Evolutionary conservation across 2,888 invertebrate species (phyloP), one percentile per base, ranked within the genome.

Genomic region (Epistrophe grossulariae): DNA sequence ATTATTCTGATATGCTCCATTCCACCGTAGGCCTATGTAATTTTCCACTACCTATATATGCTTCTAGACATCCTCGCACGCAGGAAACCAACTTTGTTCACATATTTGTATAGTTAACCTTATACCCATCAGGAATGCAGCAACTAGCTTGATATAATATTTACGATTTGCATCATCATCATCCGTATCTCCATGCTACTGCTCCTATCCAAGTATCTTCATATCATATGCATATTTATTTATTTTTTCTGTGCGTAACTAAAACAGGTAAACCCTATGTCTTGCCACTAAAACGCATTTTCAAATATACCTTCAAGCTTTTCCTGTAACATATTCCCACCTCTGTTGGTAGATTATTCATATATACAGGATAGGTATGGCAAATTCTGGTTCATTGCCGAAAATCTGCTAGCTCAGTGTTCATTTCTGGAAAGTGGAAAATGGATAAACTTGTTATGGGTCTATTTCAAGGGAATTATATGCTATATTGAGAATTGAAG

Each of bases 331-430:
- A 15, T 59, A 13, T 64, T 68, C 15, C 17, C 60, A 52, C 59
- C 45, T 68, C 52, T 68, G 24, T 24, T 24, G 17, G 15, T 60
- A 60, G 60, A 73, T 73, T 79, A 83, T 83, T 79, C 35, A 59
- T 57, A 4, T 11, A 59, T 57, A 4, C 7, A 10, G 17, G 15
- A 24, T 43, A 43, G 15, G 15, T 43, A 35, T 45, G 7, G 4
- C 8, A 11, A 10, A 5, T 8, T 48, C 7, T 48, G 31, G 35
- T 35, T 13, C 48, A 19, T 19, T 15, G 24, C 15, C 35, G 57
- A 72, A 76, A 80, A 84, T 76, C 57, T 66, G 79, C 74, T 15
- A 64, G 64, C 50, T 57, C 70, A 31, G 45, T 24, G 24, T 52
- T 72, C 52, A 66, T 71, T 59, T 28, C 13, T 60, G 52, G 15